Conservation (phyloP, 1,140 invertebrate genomes). For the Pogonomyrmex californicus region DNA sequence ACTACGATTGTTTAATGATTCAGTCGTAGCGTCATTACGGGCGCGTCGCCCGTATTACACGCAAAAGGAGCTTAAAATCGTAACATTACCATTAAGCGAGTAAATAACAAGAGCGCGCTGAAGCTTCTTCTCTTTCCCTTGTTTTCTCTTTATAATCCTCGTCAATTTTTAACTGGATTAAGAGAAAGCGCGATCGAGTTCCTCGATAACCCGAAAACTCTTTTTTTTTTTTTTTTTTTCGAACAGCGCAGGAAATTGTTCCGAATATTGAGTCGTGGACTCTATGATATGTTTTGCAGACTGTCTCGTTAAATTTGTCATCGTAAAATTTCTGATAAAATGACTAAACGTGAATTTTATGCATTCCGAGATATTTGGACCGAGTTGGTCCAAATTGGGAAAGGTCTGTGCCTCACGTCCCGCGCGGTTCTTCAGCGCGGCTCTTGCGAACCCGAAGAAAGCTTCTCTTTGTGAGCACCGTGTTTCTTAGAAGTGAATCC, state of each 20-base stretch:
- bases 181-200: neutral
- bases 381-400: neutral
- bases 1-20: conserved; percentile 73
- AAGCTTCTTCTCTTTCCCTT: conserved; percentile 9
- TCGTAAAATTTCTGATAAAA: conserved; percentile 28
- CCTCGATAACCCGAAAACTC: neutral
- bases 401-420: neutral
- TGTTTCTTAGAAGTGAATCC: conserved; percentile 62
- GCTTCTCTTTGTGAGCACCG: conserved; percentile 68
- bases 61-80: conserved; percentile 50
- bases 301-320: conserved; percentile 12
- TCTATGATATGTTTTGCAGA: conserved; percentile 53
- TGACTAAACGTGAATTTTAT: conserved; percentile 5
- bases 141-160: neutral
- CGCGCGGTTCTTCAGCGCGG: conserved; percentile 43
- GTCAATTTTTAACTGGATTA: neutral
- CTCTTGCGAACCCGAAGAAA: conserved; percentile 48
- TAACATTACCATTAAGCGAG: conserved; percentile 54
- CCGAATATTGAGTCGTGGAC: conserved; percentile 18
- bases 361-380: neutral
- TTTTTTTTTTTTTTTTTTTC: neutral
- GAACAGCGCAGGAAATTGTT: neutral
- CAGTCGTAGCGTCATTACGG: conserved; percentile 65
- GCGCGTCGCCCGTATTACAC: conserved; percentile 44
- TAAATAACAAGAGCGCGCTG: conserved; percentile 52